A percentile compares a stretch with the other conserved stretches of the same genome.
These are phyloP conservation scores for Lacanobia wlatinum DNA, from an alignment of 2,888 invertebrate genomes.

Conservation along the genomic window DNA sequence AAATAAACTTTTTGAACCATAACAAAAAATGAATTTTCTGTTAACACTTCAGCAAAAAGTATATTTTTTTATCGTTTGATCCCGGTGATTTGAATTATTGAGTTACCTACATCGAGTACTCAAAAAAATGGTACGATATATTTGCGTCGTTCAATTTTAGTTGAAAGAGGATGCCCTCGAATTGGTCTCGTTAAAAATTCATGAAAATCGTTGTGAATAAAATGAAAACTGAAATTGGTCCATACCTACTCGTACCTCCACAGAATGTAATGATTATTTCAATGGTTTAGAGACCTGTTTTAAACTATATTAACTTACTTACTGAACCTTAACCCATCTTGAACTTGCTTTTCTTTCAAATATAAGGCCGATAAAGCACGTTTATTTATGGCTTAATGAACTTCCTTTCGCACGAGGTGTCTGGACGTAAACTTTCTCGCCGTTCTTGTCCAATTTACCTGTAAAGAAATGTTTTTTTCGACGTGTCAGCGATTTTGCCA, in stretches of 20 bases:
- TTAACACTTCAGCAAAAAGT: slow-evolving; percentile 21
- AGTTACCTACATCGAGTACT: slow-evolving; percentile 45
- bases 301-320: background rate
- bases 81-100: slow-evolving; percentile 43
- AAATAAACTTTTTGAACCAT: background rate
- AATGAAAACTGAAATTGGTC: slow-evolving; percentile 32
- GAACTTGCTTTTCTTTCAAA: background rate
- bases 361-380: background rate
- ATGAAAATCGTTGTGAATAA: slow-evolving; percentile 54
- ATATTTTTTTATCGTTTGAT: slow-evolving; percentile 42
- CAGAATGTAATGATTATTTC: slow-evolving; percentile 11
- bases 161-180: slow-evolving; percentile 59
- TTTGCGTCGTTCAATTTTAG: slow-evolving; percentile 54
- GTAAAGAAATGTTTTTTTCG: background rate
- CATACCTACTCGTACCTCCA: background rate
- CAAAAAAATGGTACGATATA: slow-evolving; percentile 45
- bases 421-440: background rate
- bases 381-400: background rate
- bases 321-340: background rate
- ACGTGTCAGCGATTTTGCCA: background rate
- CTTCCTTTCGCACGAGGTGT: background rate
- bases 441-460: background rate
- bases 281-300: background rate
- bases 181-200: slow-evolving; percentile 59
- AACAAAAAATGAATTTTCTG: slow-evolving; percentile 20